Base-by-base conservation (phyloP, 1,140 invertebrate genomes). In the Yoshiicerus persimilis region DNA sequence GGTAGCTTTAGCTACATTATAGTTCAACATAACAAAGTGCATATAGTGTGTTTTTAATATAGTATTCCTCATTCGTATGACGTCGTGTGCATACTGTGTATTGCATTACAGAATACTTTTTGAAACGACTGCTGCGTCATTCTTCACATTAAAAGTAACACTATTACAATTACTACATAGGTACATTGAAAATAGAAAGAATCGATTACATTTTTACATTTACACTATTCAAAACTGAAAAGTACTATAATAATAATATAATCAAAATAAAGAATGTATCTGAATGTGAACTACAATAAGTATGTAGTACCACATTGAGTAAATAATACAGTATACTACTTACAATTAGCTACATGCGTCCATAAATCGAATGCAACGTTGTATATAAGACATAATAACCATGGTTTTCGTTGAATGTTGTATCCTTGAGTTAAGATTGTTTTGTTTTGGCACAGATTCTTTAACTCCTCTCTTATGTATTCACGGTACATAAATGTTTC, bases 371-470 rank as follows among this genome's bases (percentile, higher is more conserved):
- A 41, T 47, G 9, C 38, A 56, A 56, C 20, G 41, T 20, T 47
- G 47, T 2, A n/a, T 56, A 56, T n/a, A 16, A 47, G 41, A 47
- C 41, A 20, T 4, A n/a, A 16, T n/a, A n/a, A 56, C n/a, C n/a
- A n/a, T 56, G 20, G 20, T 47, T 56, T 56, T 56, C 47, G 1
- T 38, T 77, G 75, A 23, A 23, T 66, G n/a, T 23, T 34, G 75
- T 80, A 80, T 80, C 75, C 75, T 80, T 80, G 75, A 80, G 75
- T n/a, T 38, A 34, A 80, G 75, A 80, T 80, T 80, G 75, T 80
- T 80, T 80, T 34, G 75, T 36, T 80, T 80, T 80, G 75, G 75
- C 75, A 80, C 32, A 80, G 32, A 80, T 80, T 80, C 32, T 80
- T 38, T 80, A 34, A 80, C 75, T 80, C 75, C 30, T 80, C 75